Percentiles rank a stretch among this genome's conserved stretches.
phyloP scores from a whole-genome alignment of 1,140 invertebrate species.

The Neoseiulus cucumeris region DNA sequence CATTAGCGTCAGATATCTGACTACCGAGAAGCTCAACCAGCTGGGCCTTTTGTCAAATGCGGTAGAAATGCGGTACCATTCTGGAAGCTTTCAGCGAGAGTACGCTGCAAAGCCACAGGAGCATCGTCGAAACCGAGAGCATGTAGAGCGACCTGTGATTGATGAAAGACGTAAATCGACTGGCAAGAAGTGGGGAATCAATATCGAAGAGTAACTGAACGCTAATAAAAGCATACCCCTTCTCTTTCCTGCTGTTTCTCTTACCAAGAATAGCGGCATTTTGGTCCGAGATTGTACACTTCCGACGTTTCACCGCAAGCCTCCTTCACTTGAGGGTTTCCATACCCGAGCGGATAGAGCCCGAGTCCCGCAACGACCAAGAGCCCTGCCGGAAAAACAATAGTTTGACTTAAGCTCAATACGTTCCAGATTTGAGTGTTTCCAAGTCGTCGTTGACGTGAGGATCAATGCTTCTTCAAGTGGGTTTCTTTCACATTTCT shows the following conservation, averaged over 20 bases:
- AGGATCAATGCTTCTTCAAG: too few species aligned
- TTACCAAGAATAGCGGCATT: conserved; percentile 29
- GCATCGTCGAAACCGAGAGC: conserved; percentile 13
- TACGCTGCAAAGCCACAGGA: conserved; percentile 16
- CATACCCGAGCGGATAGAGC: conserved; percentile 46
- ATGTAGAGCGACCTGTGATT: conserved; percentile 17
- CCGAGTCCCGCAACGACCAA: conserved; percentile 40
- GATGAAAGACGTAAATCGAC: conserved; percentile 8
- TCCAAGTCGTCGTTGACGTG: too few species aligned
- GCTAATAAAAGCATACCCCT: background rate
- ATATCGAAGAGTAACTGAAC: background rate
- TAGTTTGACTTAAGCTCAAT: too few species aligned
- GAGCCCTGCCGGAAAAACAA: conserved; percentile 35
- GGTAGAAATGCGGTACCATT: conserved; percentile 17
- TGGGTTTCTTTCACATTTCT: too few species aligned
- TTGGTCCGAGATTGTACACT: conserved; percentile 34
- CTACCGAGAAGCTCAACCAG: background rate
- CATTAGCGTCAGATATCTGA: background rate
- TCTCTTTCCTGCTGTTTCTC: conserved; percentile 18
- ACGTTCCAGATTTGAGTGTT: too few species aligned
- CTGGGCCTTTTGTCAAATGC: conserved; percentile 19
- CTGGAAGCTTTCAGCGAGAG: conserved; percentile 17
- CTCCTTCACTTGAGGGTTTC: conserved; percentile 41
- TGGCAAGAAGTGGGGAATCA: background rate
- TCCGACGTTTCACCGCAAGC: conserved; percentile 39